A percentile compares a stretch with the other conserved stretches of the same genome.
phyloP scores from a whole-genome alignment of 1,140 invertebrate genomes.

The Temnothorax curvispinosus region DNA sequence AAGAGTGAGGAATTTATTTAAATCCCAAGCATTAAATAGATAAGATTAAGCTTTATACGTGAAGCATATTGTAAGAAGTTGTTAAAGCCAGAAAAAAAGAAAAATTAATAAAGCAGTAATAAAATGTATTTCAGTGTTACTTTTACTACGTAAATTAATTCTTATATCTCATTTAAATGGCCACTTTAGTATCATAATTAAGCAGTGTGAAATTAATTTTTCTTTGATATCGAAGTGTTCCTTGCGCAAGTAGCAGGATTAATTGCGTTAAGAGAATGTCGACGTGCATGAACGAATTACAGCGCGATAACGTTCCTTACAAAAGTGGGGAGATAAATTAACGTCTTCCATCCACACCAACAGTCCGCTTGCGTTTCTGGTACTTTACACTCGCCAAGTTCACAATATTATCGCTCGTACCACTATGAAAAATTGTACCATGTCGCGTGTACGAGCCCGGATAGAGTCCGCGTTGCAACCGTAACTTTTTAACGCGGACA shows the following conservation, averaged over 20 bases:
- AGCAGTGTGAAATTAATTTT: conserved; percentile 37
- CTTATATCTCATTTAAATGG: conserved; percentile 24
- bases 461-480: conserved; percentile 26
- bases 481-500: conserved; percentile 31
- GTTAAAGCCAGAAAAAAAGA: not conserved
- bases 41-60: not conserved
- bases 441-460: conserved; percentile 1
- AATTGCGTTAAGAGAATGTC: conserved; percentile 55
- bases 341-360: conserved; percentile 53
- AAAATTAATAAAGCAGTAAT: conserved; percentile 25
- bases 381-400: conserved; percentile 53
- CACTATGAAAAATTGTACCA: conserved; percentile 46
- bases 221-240: conserved; percentile 42
- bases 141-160: conserved; percentile 8
- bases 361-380: conserved; percentile 50
- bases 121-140: conserved; percentile 22
- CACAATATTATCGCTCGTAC: conserved; percentile 58
- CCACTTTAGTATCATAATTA: conserved; percentile 38
- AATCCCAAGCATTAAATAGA: conserved; percentile 1
- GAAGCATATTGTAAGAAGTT: not conserved
- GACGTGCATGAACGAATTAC: conserved; percentile 58
- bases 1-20: not conserved
- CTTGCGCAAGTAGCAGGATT: conserved; percentile 41
- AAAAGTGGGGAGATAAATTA: conserved; percentile 61
- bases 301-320: conserved; percentile 54